Percentiles rank a stretch among this genome's conserved stretches.
Evolutionary conservation across 2,888 invertebrate species (phyloP).

Genomic region (Rugalucina vietnamica): DNA sequence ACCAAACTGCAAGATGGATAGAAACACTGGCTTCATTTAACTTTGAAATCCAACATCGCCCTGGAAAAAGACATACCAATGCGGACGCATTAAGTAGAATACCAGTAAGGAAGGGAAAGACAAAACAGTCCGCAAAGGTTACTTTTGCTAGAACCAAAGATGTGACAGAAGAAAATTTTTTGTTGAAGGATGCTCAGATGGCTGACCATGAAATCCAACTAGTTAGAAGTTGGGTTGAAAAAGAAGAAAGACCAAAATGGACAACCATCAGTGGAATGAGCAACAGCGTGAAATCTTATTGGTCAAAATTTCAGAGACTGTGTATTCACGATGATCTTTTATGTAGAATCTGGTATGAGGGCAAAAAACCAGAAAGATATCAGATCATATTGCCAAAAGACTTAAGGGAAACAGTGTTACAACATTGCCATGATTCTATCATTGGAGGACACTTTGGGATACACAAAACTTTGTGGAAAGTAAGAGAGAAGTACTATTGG

Average conservation of each 20-base stretch:
- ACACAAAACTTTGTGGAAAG: background rate
- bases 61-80: background rate
- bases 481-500: background rate
- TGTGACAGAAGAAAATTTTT: background rate
- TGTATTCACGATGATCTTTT: slow-evolving; percentile 7
- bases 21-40: background rate
- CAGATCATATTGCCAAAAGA: background rate
- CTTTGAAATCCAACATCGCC: slow-evolving; percentile 4
- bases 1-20: background rate
- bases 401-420: background rate
- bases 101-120: background rate
- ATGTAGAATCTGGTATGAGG: background rate
- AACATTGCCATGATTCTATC: slow-evolving; percentile 5
- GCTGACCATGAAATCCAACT: background rate
- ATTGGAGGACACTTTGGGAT: slow-evolving; percentile 5
- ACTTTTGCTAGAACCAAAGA: background rate
- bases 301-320: background rate
- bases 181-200: background rate
- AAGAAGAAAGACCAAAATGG: background rate
- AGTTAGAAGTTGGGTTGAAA: background rate
- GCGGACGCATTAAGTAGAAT: background rate
- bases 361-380: background rate
- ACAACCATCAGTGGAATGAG: slow-evolving; percentile 1
- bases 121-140: background rate
- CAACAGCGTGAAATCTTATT: background rate